A percentile compares a stretch with the other conserved stretches of the same genome.
These are phyloP conservation scores for Ariolimax columbianus DNA, from an alignment of 2,888 invertebrate species.

Conservation along the genomic window DNA sequence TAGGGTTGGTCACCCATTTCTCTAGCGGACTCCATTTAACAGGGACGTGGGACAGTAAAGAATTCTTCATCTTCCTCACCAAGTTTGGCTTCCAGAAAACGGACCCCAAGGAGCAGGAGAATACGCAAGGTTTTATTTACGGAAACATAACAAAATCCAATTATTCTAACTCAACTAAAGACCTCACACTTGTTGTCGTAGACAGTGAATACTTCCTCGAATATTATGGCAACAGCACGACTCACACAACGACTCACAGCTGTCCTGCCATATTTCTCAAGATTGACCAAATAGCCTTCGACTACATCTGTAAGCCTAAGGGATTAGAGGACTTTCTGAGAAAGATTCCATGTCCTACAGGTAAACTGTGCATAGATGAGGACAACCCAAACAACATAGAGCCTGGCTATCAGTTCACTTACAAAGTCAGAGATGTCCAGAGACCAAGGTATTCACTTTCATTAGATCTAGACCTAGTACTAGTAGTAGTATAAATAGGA, in stretches of 20 bases:
- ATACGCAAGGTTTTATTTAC: slow-evolving; percentile 96
- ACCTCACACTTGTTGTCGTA: slow-evolving; percentile 91
- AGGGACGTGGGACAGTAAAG: slow-evolving; percentile 75
- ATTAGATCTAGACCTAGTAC: too few species aligned
- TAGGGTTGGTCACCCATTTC: slow-evolving; percentile 6
- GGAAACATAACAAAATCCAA: slow-evolving; percentile 91
- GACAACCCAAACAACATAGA: slow-evolving; percentile 88
- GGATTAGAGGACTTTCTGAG: slow-evolving; percentile 89
- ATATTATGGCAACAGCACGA: slow-evolving; percentile 89
- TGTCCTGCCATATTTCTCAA: slow-evolving; percentile 92
- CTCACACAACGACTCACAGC: slow-evolving; percentile 80
- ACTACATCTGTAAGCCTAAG: slow-evolving; percentile 88
- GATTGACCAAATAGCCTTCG: slow-evolving; percentile 89
- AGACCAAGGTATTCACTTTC: slow-evolving; percentile 85
- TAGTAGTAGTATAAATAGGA: too few species aligned
- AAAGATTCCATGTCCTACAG: slow-evolving; percentile 89
- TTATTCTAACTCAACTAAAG: slow-evolving; percentile 67
- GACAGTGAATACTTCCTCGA: slow-evolving; percentile 92
- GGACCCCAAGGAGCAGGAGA: slow-evolving; percentile 88
- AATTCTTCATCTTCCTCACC: slow-evolving; percentile 89
- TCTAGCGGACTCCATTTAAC: slow-evolving; percentile 66
- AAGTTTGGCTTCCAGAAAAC: slow-evolving; percentile 99
- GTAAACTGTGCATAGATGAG: slow-evolving; percentile 91
- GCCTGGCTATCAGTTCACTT: slow-evolving; percentile 93
- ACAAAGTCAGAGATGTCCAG: slow-evolving; percentile 91